These are phyloP conservation scores for Epirrhoe alternata DNA, from an alignment of 2,888 invertebrate genomes.

Conservation along the genomic window DNA sequence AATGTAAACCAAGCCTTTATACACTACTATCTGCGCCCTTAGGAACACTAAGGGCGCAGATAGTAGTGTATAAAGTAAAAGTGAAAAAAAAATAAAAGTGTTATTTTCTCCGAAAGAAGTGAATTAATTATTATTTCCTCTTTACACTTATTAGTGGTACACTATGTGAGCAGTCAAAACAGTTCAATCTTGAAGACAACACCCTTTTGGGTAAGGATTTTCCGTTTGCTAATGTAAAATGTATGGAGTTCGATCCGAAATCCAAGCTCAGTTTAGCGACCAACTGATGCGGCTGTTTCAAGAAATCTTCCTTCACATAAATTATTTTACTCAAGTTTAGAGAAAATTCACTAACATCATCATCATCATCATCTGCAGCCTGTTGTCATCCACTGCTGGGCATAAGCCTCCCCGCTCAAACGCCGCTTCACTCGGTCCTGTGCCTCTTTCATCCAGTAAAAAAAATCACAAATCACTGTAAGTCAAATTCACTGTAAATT, in stretches of 20 bases:
- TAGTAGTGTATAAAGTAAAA: no score
- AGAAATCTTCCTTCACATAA: not conserved
- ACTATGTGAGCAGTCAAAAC: constrained; percentile 23
- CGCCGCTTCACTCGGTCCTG: no score
- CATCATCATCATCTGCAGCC: no score
- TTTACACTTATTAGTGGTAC: not conserved
- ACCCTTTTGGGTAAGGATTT: constrained; percentile 47
- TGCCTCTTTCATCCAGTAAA: no score
- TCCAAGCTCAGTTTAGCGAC: constrained; percentile 12
- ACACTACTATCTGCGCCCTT: no score
- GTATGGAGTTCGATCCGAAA: constrained; percentile 52
- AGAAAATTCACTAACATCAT: not conserved
- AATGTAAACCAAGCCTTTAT: not conserved
- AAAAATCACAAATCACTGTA: no score
- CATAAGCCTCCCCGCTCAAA: no score
- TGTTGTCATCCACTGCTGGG: no score
- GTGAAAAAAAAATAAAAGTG: no score
- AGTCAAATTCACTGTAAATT: no score
- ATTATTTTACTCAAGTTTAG: not conserved
- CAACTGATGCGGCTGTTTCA: constrained; percentile 8
- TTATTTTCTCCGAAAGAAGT: not conserved
- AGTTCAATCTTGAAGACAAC: constrained; percentile 24
- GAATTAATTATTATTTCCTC: not conserved
- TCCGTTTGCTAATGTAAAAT: constrained; percentile 62
- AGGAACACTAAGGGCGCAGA: no score